Evolutionary conservation across 2,888 invertebrate genomes (phyloP).

Genomic region (Elmis aenea): DNA sequence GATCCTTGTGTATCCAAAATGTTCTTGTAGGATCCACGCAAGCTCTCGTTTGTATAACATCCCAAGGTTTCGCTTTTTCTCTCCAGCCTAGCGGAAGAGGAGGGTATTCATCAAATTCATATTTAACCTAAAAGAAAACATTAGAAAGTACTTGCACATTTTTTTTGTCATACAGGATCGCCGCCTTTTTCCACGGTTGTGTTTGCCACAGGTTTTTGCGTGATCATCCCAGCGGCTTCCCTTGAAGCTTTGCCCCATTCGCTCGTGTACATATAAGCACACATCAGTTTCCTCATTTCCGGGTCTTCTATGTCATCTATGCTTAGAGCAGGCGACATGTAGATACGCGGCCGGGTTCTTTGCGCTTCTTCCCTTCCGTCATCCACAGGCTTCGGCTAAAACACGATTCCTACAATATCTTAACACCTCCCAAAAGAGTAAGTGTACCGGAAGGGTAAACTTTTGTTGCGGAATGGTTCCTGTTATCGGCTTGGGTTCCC

Average conservation of each 20-base stretch:
- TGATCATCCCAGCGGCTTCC: conserved; percentile 35
- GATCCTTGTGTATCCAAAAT: conserved; percentile 39
- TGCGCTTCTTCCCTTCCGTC: conserved; percentile 30
- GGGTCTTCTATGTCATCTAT: conserved; percentile 43
- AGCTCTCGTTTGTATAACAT: conserved; percentile 36
- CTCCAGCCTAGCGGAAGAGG: conserved; percentile 30
- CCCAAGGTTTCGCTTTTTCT: conserved; percentile 38
- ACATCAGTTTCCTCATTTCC: conserved; percentile 37
- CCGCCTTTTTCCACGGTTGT: conserved; percentile 2
- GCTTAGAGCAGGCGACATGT: conserved; percentile 41
- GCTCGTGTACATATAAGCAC: conserved; percentile 40
- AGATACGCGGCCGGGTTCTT: conserved; percentile 39
- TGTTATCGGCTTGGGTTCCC: conserved; percentile 36
- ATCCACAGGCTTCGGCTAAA: conserved; percentile 14
- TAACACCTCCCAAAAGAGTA: neutral
- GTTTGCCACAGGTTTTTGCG: neutral
- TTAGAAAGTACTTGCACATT: too few relatives aligned
- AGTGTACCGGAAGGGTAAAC: conserved; percentile 2
- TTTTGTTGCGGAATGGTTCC: conserved; percentile 31
- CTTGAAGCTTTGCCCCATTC: conserved; percentile 36
- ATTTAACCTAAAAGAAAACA: conserved; percentile 9
- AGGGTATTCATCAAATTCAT: conserved; percentile 12
- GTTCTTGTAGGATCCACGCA: conserved; percentile 35
- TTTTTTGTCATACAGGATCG: conserved; percentile 15
- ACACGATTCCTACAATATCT: neutral